Evolutionary conservation across 2,888 invertebrate species (phyloP), one percentile per base, ranked within the genome.

Genomic region (Abscondita cerata): DNA sequence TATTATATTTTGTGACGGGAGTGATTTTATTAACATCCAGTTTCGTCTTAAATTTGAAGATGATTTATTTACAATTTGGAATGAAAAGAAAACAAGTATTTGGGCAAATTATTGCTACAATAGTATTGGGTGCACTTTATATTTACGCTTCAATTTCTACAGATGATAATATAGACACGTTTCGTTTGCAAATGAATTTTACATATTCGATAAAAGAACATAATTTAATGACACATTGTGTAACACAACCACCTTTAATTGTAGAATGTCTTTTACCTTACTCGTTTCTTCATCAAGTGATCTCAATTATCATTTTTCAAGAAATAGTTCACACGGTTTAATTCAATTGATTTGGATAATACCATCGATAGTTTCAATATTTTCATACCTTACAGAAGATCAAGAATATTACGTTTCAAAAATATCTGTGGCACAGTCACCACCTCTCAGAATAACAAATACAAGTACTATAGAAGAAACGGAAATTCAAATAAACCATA

Each of bases 51-150:
- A 65, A 67, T 9, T 62, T 65, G 33, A 77, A 75, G 68, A 73
- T 78, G 58, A n/a, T n/a, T n/a, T n/a, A n/a, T n/a, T 13, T 71
- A n/a, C 68, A 70, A 53, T 69, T 70, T n/a, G 59, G 72, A 11
- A 70, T 70, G 55, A 67, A 64, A 34, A 66, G 65, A 44, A 69
- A 69, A 57, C 66, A 66, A 9, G 9, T 6, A 31, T 6, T 31
- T 31, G 31, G 74, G 9, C 78, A 80, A 66, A 72, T 73, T 12
- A 52, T 76, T 46, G 70, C 75, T 13, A 75, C 78, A n/a, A 64
- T 76, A 44, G 59, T 74, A 11, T 73, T 80, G 41, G 79, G 78
- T 46, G 57, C 75, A 34, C 72, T 79, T 64, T 78, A 78, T 63
- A 64, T 79, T 16, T 76, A 73, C 62, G 68, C 69, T 6, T 20